Evolutionary conservation across 2,888 invertebrate species (phyloP).

Genomic region (Halocaridina rubra): DNA sequence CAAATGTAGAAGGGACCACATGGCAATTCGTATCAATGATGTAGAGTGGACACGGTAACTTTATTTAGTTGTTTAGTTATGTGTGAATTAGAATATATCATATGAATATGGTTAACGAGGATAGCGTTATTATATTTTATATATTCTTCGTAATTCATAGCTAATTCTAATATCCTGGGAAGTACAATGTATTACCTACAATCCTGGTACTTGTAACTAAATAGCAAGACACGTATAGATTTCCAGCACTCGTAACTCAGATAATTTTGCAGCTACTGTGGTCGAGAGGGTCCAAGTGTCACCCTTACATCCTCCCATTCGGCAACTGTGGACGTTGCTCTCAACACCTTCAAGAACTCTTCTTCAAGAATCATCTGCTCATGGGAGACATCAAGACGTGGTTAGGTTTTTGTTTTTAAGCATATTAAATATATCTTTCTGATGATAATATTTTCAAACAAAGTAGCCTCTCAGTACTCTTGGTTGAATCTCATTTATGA

Average conservation of each 20-base stretch:
- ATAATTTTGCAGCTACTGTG: slow-evolving; percentile 27
- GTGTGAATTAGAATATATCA: too few species aligned
- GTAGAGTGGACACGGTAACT: slow-evolving; percentile 34
- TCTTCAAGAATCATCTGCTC: slow-evolving; percentile 20
- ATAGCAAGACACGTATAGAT: too few species aligned
- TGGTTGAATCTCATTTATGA: too few species aligned
- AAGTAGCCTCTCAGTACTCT: too few species aligned
- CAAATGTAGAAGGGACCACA: slow-evolving; percentile 26
- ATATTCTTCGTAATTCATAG: neutral
- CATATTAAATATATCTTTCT: too few species aligned
- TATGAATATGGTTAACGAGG: too few species aligned
- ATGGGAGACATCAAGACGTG: slow-evolving; percentile 22
- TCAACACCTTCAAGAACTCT: slow-evolving; percentile 29
- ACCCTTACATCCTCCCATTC: slow-evolving; percentile 36
- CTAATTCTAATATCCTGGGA: neutral
- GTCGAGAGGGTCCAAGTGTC: slow-evolving; percentile 33
- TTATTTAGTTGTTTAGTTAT: neutral
- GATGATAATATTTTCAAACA: too few species aligned
- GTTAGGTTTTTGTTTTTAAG: too few species aligned
- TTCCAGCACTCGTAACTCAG: too few species aligned
- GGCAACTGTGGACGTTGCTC: slow-evolving; percentile 38
- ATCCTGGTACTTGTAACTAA: neutral
- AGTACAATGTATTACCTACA: neutral
- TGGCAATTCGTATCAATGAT: slow-evolving; percentile 34
- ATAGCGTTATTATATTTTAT: neutral